Percentiles rank a stretch among this genome's conserved stretches.
Conservation (phyloP, 2,888 invertebrate species). For the Latheticus oryzae region DNA sequence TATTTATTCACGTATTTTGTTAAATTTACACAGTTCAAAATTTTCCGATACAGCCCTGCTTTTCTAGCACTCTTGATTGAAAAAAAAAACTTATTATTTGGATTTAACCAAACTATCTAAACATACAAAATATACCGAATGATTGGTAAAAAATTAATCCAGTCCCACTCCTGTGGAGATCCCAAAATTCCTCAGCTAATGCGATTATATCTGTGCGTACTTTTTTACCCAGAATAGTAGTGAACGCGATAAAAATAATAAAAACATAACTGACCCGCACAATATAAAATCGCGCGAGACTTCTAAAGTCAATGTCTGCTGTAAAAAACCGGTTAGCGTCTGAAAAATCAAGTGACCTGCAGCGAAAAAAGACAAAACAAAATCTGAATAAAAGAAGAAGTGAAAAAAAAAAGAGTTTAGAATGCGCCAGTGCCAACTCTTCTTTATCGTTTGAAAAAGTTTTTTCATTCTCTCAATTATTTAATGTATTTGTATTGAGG, state of each 20-base stretch:
- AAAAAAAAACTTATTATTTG: no score
- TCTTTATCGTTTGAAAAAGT: background rate
- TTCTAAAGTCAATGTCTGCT: conserved; percentile 52
- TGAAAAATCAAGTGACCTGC: conserved; percentile 57
- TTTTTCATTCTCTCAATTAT: background rate
- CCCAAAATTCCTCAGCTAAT: no score
- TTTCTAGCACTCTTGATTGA: no score
- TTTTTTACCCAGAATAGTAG: conserved; percentile 58
- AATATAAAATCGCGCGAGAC: conserved; percentile 62
- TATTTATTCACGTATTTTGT: no score
- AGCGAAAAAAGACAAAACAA: no score
- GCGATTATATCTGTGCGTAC: conserved; percentile 45
- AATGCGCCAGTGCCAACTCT: conserved; percentile 32
- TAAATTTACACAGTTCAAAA: no score
- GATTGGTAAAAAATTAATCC: no score
- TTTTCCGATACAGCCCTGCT: no score
- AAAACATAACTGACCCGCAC: conserved; percentile 65
- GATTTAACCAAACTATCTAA: no score
- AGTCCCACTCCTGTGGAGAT: no score
- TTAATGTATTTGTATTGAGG: conserved; percentile 14
- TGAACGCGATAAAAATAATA: conserved; percentile 63
- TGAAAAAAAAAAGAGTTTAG: conserved; percentile 52
- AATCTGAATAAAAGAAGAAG: no score
- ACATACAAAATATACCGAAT: no score
- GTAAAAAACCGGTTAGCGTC: conserved; percentile 62